These are phyloP conservation scores for Rotaria socialis DNA, from an alignment of 2,888 invertebrate genomes.

Conservation along the genomic window DNA sequence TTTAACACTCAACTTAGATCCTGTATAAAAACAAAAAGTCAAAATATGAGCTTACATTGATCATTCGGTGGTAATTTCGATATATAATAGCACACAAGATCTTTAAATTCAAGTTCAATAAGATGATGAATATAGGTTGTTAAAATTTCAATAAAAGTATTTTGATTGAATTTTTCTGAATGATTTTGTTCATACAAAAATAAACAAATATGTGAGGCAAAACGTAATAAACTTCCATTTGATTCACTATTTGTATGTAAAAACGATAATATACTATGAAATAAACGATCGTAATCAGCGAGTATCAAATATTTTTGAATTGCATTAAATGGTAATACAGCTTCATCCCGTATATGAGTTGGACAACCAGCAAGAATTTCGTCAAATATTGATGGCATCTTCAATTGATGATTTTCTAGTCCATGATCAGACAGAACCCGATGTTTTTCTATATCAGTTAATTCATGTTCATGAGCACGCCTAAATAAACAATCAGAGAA, in stretches of 20 bases:
- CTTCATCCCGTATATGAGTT: background rate
- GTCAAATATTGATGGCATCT: background rate
- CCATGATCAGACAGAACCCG: background rate
- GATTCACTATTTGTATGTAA: background rate
- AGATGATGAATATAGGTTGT: conserved; percentile 62
- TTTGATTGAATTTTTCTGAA: background rate
- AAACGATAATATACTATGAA: background rate
- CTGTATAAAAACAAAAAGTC: background rate
- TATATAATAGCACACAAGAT: conserved; percentile 78
- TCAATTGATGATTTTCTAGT: background rate
- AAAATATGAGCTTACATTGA: conserved; percentile 60
- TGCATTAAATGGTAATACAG: conserved; percentile 10
- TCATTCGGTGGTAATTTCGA: conserved; percentile 70
- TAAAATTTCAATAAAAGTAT: background rate
- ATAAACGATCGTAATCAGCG: conserved; percentile 18
- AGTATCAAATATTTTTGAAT: conserved; percentile 5
- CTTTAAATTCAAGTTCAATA: conserved; percentile 71
- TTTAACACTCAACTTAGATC: too few relatives aligned
- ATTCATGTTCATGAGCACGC: conserved; percentile 14
- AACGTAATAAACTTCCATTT: conserved; percentile 37
- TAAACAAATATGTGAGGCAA: conserved; percentile 42
- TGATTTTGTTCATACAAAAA: conserved; percentile 39
- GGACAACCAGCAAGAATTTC: conserved; percentile 1
- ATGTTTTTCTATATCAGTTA: conserved; percentile 3
- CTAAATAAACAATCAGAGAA: background rate